Evolutionary conservation across 1,140 invertebrate genomes (phyloP), one percentile per base, ranked within the genome.

Genomic region (Triops cancriformis): DNA sequence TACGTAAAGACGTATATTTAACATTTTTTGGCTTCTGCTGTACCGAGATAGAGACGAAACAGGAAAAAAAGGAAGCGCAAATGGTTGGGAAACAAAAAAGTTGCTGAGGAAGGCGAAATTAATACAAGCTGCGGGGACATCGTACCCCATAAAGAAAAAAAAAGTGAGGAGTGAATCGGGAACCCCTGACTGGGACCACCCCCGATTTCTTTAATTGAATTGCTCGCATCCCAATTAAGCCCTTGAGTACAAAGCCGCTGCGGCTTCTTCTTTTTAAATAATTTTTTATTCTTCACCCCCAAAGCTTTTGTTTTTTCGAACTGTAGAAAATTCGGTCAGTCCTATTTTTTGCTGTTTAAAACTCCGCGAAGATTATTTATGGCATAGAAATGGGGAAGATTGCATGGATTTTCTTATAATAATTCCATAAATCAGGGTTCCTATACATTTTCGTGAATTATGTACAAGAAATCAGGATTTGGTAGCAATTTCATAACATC

Each of bases 191-290:
- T 64, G 51, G 51, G 51, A 64, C 51, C 51, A n/a, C 51, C 51
- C 23, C 51, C 51, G 51, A 64, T 64, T 64, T 64, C 51, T 64
- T 23, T 64, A 64, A 64, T 64, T 64, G 51, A 64, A 64, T 64
- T 64, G 51, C 51, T 18, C 51, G 51, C 51, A n/a, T 64, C 51
- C 51, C 51, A 64, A 64, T 64, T 64, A 64, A 14, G 51, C 51
- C 14, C 23, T 64, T 64, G 51, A 64, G 51, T 64, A 6, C 51
- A 64, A 64, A 64, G 14, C 51, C 51, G 14, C 51, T 23, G 0
- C 18, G 23, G n/a, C 7, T 23, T 64, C 14, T 64, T 18, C n/a
- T 64, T 64, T 64, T 64, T 64, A 12, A 23, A 64, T n/a, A 10
- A 2, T 37, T 37, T 4, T 37, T 37, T 37, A 4, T 4, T 37